Conservation (phyloP, 1,140 invertebrate species). For the Cyclargus thomasi region DNA sequence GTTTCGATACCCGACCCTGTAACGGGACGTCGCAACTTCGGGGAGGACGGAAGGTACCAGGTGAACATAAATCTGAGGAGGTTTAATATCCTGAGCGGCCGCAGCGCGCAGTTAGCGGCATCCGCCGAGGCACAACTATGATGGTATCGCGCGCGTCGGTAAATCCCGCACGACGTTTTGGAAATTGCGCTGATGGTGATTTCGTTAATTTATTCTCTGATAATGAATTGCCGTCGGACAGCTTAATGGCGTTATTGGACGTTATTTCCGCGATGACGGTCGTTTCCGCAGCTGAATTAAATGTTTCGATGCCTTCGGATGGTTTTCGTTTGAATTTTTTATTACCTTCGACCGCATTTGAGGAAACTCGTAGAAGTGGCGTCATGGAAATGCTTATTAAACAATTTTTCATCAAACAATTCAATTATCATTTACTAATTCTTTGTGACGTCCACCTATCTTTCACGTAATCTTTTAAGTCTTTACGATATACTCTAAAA, state of each 20-base stretch:
- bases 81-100: background rate
- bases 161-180: background rate
- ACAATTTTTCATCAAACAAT: too few relatives aligned
- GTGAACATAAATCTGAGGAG: background rate
- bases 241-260: background rate
- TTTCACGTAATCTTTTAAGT: too few relatives aligned
- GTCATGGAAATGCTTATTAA: too few relatives aligned
- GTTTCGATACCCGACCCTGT: background rate
- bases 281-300: background rate
- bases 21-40: background rate
- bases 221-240: background rate
- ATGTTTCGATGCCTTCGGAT: background rate
- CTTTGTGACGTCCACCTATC: too few relatives aligned
- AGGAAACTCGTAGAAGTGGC: too few relatives aligned
- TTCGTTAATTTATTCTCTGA: background rate
- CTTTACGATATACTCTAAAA: background rate
- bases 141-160: background rate
- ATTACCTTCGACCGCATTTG: background rate
- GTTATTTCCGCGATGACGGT: slow-evolving; percentile 1
- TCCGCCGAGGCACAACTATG: background rate
- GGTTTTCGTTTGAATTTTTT: background rate
- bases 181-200: background rate
- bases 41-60: background rate
- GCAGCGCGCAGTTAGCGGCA: background rate
- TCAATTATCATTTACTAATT: too few relatives aligned